Evolutionary conservation across 2,888 invertebrate species (phyloP).

Genomic region (Choristoneura rosaceana): DNA sequence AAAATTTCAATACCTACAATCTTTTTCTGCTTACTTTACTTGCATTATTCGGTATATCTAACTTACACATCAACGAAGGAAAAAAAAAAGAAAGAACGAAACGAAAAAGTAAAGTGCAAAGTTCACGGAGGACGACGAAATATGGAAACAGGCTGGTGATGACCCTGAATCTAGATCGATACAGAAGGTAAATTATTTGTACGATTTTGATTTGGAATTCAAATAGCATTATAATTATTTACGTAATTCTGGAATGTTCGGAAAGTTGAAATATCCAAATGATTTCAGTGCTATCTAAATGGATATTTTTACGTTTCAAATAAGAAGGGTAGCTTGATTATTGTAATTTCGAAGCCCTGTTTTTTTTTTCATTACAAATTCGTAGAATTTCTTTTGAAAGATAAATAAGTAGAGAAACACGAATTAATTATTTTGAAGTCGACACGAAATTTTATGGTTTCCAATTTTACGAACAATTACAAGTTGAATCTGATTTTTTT

Average conservation of each 20-base stretch:
- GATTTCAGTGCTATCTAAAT: not conserved
- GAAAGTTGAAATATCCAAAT: conserved; percentile 8
- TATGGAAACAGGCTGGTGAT: not conserved
- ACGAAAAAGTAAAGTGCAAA: too few species aligned
- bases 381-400: not conserved
- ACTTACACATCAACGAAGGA: too few species aligned
- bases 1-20: too few species aligned
- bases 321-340: not conserved
- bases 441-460: too few species aligned
- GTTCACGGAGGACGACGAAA: too few species aligned
- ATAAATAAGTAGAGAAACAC: not conserved
- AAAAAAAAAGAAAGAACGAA: too few species aligned
- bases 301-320: not conserved
- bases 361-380: not conserved
- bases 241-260: conserved; percentile 2
- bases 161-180: not conserved
- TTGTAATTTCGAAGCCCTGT: not conserved
- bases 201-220: not conserved
- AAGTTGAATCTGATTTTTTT: not conserved
- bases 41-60: too few species aligned
- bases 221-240: conserved; percentile 9
- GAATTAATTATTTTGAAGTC: too few species aligned
- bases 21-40: too few species aligned
- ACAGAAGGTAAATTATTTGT: conserved; percentile 10
- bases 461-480: too few species aligned